These are phyloP conservation scores for Mobula birostris DNA, from an alignment of 2,113 vertebrate genomes.

Conservation along the genomic window DNA sequence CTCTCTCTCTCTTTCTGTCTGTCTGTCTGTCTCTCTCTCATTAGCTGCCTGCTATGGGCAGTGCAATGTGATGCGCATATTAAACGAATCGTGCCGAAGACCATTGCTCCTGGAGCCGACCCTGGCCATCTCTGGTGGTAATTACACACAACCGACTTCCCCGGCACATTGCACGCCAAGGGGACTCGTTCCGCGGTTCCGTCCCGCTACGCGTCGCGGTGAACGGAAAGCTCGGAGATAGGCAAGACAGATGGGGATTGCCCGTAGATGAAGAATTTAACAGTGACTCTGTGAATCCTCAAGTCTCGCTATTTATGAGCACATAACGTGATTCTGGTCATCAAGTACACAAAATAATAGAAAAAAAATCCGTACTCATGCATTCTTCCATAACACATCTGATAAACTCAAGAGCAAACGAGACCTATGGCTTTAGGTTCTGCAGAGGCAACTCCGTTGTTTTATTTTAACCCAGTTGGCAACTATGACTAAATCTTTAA, in stretches of 20 bases:
- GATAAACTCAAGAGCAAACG: not conserved
- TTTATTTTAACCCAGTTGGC: not conserved
- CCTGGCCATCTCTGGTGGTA: slow-evolving; percentile 45
- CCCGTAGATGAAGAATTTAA: not conserved
- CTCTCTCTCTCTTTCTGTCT: slow-evolving; percentile 39
- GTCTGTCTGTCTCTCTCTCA: slow-evolving; percentile 37
- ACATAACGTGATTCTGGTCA: not conserved
- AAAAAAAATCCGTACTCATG: not conserved
- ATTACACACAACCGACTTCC: slow-evolving; percentile 38
- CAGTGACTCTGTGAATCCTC: not conserved
- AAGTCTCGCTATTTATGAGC: not conserved
- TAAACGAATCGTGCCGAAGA: slow-evolving; percentile 48
- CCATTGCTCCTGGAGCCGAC: slow-evolving; percentile 46
- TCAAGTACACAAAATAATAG: not conserved
- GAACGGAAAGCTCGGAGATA: not conserved
- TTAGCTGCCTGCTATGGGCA: slow-evolving; percentile 50
- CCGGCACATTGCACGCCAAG: not conserved
- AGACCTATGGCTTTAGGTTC: not conserved
- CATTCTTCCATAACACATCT: not conserved
- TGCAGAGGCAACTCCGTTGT: not conserved
- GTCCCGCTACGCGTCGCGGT: not conserved
- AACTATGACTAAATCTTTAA: not conserved
- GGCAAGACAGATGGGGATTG: not conserved
- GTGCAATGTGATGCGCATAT: slow-evolving; percentile 57
- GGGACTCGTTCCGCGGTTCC: not conserved